Conservation (phyloP, 1,140 invertebrate genomes). For the Zaprionus taronus region DNA sequence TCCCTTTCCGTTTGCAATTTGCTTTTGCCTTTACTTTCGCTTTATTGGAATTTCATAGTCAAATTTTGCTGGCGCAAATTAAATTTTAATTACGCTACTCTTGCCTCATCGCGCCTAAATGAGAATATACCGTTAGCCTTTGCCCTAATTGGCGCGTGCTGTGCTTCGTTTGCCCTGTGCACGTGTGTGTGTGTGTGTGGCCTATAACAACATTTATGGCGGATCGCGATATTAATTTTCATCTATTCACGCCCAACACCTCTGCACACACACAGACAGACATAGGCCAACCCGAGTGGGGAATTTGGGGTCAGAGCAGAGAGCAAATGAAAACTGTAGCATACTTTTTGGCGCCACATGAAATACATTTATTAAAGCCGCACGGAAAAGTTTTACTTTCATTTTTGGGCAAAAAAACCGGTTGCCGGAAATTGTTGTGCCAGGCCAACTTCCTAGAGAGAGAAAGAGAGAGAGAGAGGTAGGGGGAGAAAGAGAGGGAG, state of each 20-base stretch:
- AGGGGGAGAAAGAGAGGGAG: background rate
- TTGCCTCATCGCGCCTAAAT: conserved; percentile 25
- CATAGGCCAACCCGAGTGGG: background rate
- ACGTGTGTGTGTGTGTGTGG: conserved; percentile 13
- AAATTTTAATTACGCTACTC: conserved; percentile 74
- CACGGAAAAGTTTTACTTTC: conserved; percentile 52
- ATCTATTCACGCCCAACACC: conserved; percentile 50
- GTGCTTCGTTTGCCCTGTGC: conserved; percentile 6
- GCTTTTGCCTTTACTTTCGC: background rate
- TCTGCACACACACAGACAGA: background rate
- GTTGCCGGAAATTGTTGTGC: conserved; percentile 43
- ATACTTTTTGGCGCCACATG: conserved; percentile 35
- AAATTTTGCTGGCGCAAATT: conserved; percentile 69
- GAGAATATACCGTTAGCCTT: conserved; percentile 34
- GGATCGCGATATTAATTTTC: conserved; percentile 71
- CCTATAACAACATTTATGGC: conserved; percentile 61
- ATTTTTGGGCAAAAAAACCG: conserved; percentile 28
- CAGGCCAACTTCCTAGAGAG: conserved; percentile 28
- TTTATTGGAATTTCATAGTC: conserved; percentile 77
- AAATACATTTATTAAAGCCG: conserved; percentile 35
- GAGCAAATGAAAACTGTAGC: conserved; percentile 34
- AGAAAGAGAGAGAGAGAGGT: background rate
- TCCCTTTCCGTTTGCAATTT: background rate
- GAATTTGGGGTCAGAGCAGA: background rate
- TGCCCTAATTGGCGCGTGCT: conserved; percentile 53